These are phyloP conservation scores for Sus cebifrons DNA, from an alignment of 2,797 vertebrate genomes.

Conservation along the genomic window DNA sequence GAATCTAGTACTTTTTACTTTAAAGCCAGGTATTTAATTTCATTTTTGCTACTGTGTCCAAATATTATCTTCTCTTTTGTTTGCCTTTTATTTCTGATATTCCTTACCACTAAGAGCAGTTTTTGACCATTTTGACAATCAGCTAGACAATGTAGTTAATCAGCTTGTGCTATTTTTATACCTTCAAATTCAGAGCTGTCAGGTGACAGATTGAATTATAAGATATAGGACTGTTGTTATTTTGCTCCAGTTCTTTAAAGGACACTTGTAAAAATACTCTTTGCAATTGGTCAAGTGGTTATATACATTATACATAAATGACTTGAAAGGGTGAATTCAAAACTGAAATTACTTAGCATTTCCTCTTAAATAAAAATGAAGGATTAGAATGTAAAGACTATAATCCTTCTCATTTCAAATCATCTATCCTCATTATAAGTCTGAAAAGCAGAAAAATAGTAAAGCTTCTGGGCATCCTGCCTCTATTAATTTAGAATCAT, in stretches of 20 bases:
- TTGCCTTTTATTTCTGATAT: slow-evolving; percentile 76
- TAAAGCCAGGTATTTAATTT: slow-evolving; percentile 71
- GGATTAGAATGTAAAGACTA: slow-evolving; percentile 71
- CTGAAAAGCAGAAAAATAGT: slow-evolving; percentile 47
- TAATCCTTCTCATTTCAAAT: slow-evolving; percentile 29
- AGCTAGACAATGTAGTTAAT: slow-evolving; percentile 70
- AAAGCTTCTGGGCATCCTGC: not conserved
- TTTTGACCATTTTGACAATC: slow-evolving; percentile 69
- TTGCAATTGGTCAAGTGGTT: slow-evolving; percentile 38
- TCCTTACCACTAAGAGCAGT: slow-evolving; percentile 51
- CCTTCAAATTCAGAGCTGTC: slow-evolving; percentile 62
- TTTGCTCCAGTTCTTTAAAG: slow-evolving; percentile 70
- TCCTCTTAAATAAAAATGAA: slow-evolving; percentile 52
- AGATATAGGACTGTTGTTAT: slow-evolving; percentile 33
- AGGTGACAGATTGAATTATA: slow-evolving; percentile 46
- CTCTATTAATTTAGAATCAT: slow-evolving; percentile 7
- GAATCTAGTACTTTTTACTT: slow-evolving; percentile 45
- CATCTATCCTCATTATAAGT: not conserved
- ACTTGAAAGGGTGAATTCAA: slow-evolving; percentile 20
- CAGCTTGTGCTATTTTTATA: slow-evolving; percentile 70
- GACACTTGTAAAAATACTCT: slow-evolving; percentile 48
- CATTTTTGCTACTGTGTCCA: slow-evolving; percentile 72
- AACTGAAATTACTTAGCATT: slow-evolving; percentile 59
- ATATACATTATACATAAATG: slow-evolving; percentile 6
- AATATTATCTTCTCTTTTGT: slow-evolving; percentile 62